Percentiles rank a stretch among this genome's conserved stretches.
Evolutionary conservation across 2,888 invertebrate genomes (phyloP).

Genomic region (Formica aserva): DNA sequence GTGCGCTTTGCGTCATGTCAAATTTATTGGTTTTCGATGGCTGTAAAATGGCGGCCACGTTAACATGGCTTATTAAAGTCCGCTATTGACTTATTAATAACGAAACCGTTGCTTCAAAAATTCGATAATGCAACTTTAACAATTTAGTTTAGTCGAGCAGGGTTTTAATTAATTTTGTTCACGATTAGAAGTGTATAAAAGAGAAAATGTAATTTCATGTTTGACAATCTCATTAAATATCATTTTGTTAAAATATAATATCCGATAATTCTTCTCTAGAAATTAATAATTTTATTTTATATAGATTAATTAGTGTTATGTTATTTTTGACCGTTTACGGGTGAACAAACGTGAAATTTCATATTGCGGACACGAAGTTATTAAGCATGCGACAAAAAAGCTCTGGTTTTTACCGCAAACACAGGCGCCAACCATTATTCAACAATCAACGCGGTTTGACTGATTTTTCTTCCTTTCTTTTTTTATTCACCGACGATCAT

Average conservation of each 20-base stretch:
- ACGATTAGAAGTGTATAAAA: neutral
- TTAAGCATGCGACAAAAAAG: constrained; percentile 13
- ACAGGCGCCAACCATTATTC: neutral
- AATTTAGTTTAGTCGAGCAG: neutral
- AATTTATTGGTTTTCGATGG: constrained; percentile 47
- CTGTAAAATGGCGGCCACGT: neutral
- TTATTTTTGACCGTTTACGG: neutral
- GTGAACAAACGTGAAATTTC: neutral
- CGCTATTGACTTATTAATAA: constrained; percentile 31
- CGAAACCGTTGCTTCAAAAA: constrained; percentile 29
- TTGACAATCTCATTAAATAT: neutral
- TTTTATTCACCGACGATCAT: constrained; percentile 22
- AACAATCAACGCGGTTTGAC: constrained; percentile 3
- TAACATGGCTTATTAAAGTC: constrained; percentile 40
- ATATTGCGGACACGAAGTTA: neutral
- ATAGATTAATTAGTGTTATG: neutral
- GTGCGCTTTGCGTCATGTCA: neutral
- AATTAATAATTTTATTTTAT: constrained; percentile 12
- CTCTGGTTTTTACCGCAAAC: neutral
- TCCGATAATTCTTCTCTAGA: neutral
- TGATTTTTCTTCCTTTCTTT: constrained; percentile 4
- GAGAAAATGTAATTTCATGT: neutral
- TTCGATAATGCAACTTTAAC: constrained; percentile 5
- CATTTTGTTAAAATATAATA: neutral
- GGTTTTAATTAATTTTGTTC: neutral